Evolutionary conservation across 2,797 vertebrate genomes (phyloP).

Genomic region (Chaunax sp.): DNA sequence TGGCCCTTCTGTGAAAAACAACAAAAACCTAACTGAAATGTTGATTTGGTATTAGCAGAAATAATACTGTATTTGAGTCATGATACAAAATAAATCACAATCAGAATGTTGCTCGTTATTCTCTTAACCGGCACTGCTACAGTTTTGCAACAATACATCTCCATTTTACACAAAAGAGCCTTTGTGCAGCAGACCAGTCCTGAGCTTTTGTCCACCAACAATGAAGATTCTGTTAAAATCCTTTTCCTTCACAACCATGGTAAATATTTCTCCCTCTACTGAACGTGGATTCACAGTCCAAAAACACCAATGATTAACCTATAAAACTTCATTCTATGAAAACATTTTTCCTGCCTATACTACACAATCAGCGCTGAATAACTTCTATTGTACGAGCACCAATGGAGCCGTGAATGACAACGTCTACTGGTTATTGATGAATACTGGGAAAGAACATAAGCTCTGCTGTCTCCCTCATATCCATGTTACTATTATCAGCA

Average conservation of each 20-base stretch:
- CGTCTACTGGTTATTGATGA: background rate
- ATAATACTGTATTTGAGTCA: background rate
- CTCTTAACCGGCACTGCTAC: background rate
- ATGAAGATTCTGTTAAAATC: slow-evolving; percentile 15
- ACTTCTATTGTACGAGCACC: slow-evolving; percentile 3
- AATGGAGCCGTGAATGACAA: background rate
- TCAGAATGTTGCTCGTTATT: background rate
- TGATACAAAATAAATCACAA: background rate
- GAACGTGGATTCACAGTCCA: background rate
- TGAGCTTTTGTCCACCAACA: slow-evolving; percentile 14
- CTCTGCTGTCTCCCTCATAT: background rate
- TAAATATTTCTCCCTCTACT: slow-evolving; percentile 7
- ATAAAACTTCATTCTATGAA: slow-evolving; percentile 13
- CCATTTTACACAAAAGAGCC: slow-evolving; percentile 31
- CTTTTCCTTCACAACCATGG: slow-evolving; percentile 2
- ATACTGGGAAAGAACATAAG: background rate
- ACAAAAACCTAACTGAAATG: background rate
- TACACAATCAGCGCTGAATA: slow-evolving; percentile 5
- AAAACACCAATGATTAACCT: slow-evolving; percentile 9
- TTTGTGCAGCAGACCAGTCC: slow-evolving; percentile 28
- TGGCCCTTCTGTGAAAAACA: slow-evolving; percentile 17
- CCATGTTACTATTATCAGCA: too few relatives aligned
- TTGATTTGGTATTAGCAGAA: background rate
- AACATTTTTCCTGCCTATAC: slow-evolving; percentile 1
- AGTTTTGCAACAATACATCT: slow-evolving; percentile 1